Conservation (phyloP, 2,797 vertebrate species). For the Sebastes iracundus region DNA sequence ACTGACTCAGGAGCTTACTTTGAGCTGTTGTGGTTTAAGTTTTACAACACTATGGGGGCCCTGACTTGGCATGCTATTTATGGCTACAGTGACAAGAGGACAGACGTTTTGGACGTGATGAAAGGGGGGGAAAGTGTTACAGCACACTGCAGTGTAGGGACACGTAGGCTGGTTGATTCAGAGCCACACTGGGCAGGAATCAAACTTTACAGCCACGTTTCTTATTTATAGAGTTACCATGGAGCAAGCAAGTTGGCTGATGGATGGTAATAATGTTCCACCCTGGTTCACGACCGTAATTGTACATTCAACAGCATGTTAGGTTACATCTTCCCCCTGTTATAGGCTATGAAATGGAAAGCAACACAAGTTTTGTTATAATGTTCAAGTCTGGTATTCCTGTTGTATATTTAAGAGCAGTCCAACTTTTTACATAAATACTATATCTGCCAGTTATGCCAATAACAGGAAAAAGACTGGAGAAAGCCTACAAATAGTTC, state of each 20-base stretch:
- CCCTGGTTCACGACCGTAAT: not conserved
- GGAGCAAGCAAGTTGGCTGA: not conserved
- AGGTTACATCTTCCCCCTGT: no score
- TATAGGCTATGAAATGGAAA: not conserved
- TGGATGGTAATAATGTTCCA: not conserved
- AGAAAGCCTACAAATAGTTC: not conserved
- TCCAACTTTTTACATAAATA: not conserved
- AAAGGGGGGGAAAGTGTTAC: constrained; percentile 13
- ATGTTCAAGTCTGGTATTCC: not conserved
- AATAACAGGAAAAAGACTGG: not conserved
- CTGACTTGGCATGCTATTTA: constrained; percentile 69
- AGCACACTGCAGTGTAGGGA: not conserved
- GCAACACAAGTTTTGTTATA: not conserved
- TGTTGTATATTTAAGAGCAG: not conserved
- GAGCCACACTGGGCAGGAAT: not conserved
- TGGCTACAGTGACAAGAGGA: constrained; percentile 42
- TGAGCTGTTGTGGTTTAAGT: constrained; percentile 20
- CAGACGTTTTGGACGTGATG: constrained; percentile 46
- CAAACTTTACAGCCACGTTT: not conserved
- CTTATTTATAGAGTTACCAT: not conserved
- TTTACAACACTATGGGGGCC: constrained; percentile 19
- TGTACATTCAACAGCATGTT: not conserved
- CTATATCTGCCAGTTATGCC: no score
- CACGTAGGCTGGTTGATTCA: not conserved
- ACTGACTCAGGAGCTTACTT: not conserved